Conservation (phyloP, 2,113 vertebrate species). For the Menura novaehollandiae region DNA sequence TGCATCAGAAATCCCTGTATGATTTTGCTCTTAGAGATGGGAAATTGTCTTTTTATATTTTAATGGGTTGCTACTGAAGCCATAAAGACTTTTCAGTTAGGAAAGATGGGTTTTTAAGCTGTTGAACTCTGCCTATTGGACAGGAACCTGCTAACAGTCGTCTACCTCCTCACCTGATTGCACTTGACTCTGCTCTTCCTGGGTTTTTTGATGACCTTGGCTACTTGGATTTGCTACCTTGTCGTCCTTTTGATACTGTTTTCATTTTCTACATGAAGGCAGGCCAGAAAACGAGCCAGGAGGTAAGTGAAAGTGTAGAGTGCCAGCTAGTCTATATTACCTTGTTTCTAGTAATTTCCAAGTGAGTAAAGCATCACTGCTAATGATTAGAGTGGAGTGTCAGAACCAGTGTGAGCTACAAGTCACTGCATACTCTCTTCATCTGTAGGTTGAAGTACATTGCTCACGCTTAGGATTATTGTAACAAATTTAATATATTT, state of each 20-base stretch:
- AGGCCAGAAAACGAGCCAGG: conserved; percentile 92
- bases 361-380: background rate
- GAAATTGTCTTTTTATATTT: background rate
- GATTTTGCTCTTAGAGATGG: background rate
- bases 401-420: background rate
- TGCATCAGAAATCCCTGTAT: background rate
- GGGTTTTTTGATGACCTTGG: conserved; percentile 95
- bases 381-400: background rate
- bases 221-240: conserved; percentile 91
- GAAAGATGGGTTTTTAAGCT: background rate
- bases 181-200: conserved; percentile 87
- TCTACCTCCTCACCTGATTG: conserved; percentile 95
- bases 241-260: conserved; percentile 94
- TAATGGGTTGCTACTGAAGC: background rate
- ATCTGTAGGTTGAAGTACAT: background rate
- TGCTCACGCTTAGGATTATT: background rate
- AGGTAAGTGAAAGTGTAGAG: conserved; percentile 70
- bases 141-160: conserved; percentile 94
- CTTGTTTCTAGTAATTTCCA: background rate
- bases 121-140: background rate
- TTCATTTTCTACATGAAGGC: conserved; percentile 96
- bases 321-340: background rate
- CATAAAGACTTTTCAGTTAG: background rate
- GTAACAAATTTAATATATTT: background rate
- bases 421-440: background rate